These are phyloP conservation scores for Gymnothorax javanicus DNA, from an alignment of 2,797 vertebrate genomes.

Conservation along the genomic window DNA sequence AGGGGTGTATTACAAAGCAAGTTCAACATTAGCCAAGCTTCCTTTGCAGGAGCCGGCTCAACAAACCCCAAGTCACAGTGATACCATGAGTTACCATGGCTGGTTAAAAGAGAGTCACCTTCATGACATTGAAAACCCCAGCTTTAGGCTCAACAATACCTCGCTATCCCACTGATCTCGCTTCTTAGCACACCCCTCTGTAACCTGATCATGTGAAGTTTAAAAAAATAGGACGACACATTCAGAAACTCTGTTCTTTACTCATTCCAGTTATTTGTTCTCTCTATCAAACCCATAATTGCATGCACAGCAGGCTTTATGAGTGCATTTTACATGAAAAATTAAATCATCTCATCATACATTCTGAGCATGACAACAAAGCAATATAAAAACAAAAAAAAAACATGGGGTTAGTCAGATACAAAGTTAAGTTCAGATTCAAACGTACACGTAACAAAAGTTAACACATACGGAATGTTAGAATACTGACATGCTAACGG, in stretches of 20 bases:
- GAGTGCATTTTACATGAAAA: conserved; percentile 81
- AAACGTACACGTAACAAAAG: conserved; percentile 48
- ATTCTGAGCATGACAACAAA: conserved; percentile 83
- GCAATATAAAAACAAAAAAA: conserved; percentile 45
- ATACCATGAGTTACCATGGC: too few species aligned
- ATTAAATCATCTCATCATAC: conserved; percentile 80
- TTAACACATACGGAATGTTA: conserved; percentile 51
- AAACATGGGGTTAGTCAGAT: conserved; percentile 49
- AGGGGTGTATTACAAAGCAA: too few species aligned
- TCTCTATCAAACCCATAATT: conserved; percentile 54
- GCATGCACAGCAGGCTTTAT: conserved; percentile 80
- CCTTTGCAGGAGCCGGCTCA: too few species aligned
- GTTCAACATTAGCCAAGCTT: too few species aligned
- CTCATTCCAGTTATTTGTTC: conserved; percentile 40
- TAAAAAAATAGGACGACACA: conserved; percentile 51
- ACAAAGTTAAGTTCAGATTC: conserved; percentile 43
- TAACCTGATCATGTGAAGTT: not conserved
- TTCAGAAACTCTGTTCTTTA: conserved; percentile 60
- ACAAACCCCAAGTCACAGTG: too few species aligned
- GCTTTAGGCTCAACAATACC: too few species aligned
- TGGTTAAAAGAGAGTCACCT: too few species aligned
- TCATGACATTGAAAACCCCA: too few species aligned
- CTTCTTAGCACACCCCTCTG: not conserved
- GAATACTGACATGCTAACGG: conserved; percentile 60
- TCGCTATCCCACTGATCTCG: too few species aligned